A percentile compares a stretch with the other conserved stretches of the same genome.
Evolutionary conservation across 2,113 vertebrate genomes (phyloP).

Genomic region (Danionella cerebrum): DNA sequence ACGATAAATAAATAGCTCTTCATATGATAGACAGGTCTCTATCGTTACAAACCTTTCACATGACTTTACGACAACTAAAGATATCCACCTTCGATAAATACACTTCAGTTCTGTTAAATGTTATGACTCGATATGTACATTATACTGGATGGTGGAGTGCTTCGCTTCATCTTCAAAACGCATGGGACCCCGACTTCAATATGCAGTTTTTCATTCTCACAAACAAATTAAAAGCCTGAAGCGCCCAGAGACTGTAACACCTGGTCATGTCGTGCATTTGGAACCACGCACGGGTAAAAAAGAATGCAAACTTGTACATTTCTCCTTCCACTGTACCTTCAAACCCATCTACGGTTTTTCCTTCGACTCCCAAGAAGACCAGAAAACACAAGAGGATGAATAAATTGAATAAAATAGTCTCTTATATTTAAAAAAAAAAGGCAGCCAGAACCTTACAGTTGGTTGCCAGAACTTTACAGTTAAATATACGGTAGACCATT

Average conservation of each 20-base stretch:
- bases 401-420: too few species aligned
- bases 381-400: too few species aligned
- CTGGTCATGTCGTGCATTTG: neutral
- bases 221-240: too few species aligned
- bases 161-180: neutral
- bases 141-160: slow-evolving; percentile 39
- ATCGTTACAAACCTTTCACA: slow-evolving; percentile 7
- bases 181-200: neutral
- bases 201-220: neutral
- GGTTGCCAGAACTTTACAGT: too few species aligned
- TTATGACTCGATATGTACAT: slow-evolving; percentile 32
- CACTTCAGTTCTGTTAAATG: slow-evolving; percentile 12
- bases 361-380: too few species aligned
- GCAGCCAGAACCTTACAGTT: too few species aligned
- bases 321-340: too few species aligned
- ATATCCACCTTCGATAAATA: slow-evolving; percentile 29
- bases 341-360: too few species aligned
- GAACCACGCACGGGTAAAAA: neutral
- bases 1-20: slow-evolving; percentile 10
- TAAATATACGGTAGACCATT: too few species aligned
- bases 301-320: too few species aligned
- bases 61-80: slow-evolving; percentile 19
- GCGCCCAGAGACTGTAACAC: too few species aligned
- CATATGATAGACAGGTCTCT: slow-evolving; percentile 4
- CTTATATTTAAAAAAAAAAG: too few species aligned